Conservation (phyloP, 2,113 vertebrate species). For the Myxocyprinus asiaticus region DNA sequence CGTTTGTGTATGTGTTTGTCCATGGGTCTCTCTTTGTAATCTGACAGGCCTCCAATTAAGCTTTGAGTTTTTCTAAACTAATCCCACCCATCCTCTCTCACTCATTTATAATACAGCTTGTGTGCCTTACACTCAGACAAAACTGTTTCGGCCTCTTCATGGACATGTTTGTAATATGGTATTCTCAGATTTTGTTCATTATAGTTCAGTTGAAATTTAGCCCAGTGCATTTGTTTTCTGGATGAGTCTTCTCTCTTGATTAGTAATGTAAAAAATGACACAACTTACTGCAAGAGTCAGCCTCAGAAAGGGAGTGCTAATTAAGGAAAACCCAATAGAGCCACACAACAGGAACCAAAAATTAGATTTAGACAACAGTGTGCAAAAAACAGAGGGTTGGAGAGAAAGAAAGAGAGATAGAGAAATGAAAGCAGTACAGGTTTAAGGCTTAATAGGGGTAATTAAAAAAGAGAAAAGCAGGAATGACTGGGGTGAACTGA, state of each 20-base stretch:
- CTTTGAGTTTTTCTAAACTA: conserved; percentile 49
- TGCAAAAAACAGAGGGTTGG: background rate
- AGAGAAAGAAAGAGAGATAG: background rate
- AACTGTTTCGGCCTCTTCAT: background rate
- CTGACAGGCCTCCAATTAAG: conserved; percentile 23
- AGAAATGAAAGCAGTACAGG: background rate
- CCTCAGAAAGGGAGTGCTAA: background rate
- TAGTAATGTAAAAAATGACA: background rate
- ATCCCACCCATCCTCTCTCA: conserved; percentile 41
- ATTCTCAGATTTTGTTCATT: background rate
- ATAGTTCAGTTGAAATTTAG: background rate
- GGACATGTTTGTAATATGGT: background rate
- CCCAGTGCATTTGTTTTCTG: background rate
- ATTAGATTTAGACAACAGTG: conserved; percentile 4
- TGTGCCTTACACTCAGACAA: background rate
- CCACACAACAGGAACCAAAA: background rate
- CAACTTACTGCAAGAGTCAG: background rate
- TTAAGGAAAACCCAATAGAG: background rate
- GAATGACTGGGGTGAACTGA: background rate
- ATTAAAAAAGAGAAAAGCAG: conserved; percentile 39
- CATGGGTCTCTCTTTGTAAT: conserved; percentile 36
- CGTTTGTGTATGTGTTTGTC: background rate
- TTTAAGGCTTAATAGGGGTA: conserved; percentile 44
- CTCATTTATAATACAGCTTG: conserved; percentile 11
- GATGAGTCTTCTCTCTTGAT: too few species aligned